phyloP scores from a whole-genome alignment of 1,140 invertebrate species.

The Agrypnia vestita region DNA sequence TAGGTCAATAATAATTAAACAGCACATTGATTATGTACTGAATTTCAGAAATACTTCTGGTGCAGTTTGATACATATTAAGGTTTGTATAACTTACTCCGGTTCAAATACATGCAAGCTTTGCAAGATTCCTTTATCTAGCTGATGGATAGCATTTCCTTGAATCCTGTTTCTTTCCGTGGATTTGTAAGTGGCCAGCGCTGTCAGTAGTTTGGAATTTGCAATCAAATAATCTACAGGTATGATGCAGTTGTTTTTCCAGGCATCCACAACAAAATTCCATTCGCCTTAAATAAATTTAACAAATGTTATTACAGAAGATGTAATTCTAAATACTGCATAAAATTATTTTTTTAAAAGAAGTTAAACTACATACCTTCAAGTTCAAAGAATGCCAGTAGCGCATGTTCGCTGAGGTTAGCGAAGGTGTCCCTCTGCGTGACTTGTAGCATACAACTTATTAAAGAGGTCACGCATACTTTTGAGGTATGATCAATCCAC shows the following conservation, averaged over 20 bases:
- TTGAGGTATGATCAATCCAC: conserved; percentile 49
- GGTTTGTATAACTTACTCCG: conserved; percentile 37
- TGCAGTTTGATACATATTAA: no score
- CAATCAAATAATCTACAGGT: conserved; percentile 48
- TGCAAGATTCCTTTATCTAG: conserved; percentile 48
- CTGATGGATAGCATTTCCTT: conserved; percentile 43
- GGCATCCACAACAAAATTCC: conserved; percentile 42
- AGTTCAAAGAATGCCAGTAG: conserved; percentile 51
- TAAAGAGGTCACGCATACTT: conserved; percentile 45
- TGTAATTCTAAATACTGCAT: no score
- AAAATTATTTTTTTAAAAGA: not conserved
- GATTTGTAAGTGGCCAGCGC: conserved; percentile 47
- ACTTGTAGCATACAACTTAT: conserved; percentile 49
- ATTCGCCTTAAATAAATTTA: conserved; percentile 46
- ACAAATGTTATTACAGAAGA: no score
- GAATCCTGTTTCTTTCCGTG: conserved; percentile 25
- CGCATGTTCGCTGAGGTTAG: conserved; percentile 43
- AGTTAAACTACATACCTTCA: conserved; percentile 39
- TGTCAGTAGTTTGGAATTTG: conserved; percentile 35
- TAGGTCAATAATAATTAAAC: no score
- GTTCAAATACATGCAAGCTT: conserved; percentile 43
- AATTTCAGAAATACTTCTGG: no score
- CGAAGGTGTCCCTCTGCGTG: conserved; percentile 51
- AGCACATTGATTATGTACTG: no score
- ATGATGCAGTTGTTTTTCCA: conserved; percentile 55